Percentiles rank a stretch among this genome's conserved stretches.
phyloP scores from a whole-genome alignment of 2,888 invertebrate genomes.

The Pogonocherus hispidulus region DNA sequence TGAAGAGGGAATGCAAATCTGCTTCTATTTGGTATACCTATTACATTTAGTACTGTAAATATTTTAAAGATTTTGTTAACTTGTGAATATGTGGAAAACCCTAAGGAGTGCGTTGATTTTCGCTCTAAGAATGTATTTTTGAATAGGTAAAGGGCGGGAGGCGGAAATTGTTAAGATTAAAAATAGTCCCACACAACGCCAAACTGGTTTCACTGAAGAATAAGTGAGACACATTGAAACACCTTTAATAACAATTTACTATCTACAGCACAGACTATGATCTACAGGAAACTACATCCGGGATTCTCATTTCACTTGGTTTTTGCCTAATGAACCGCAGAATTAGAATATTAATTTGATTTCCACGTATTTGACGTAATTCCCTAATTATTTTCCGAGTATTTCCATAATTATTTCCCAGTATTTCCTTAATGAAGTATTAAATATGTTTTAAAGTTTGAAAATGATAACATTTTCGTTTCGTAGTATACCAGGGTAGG shows the following conservation, averaged over 20 bases:
- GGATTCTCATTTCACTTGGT: conserved; percentile 8
- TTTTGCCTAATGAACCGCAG: background rate
- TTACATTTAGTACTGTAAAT: no score
- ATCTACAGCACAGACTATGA: background rate
- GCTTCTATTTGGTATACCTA: no score
- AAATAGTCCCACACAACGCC: conserved; percentile 11
- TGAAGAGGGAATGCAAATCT: no score
- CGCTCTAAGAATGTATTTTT: background rate
- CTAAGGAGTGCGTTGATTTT: background rate
- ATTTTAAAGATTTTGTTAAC: no score
- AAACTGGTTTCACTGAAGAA: background rate
- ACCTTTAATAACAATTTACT: conserved; percentile 6
- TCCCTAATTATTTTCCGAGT: no score
- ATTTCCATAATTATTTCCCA: no score
- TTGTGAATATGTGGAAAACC: background rate
- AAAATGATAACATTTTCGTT: no score
- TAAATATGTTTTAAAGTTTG: no score
- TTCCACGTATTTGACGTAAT: no score
- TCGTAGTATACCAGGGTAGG: no score
- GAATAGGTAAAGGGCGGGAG: conserved; percentile 5
- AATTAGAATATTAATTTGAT: no score
- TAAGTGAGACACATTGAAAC: conserved; percentile 7
- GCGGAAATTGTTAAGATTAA: conserved; percentile 8
- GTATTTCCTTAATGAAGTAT: no score
- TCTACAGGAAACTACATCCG: conserved; percentile 21